Evolutionary conservation across 2,113 vertebrate genomes (phyloP).

Genomic region (Martes martes): DNA sequence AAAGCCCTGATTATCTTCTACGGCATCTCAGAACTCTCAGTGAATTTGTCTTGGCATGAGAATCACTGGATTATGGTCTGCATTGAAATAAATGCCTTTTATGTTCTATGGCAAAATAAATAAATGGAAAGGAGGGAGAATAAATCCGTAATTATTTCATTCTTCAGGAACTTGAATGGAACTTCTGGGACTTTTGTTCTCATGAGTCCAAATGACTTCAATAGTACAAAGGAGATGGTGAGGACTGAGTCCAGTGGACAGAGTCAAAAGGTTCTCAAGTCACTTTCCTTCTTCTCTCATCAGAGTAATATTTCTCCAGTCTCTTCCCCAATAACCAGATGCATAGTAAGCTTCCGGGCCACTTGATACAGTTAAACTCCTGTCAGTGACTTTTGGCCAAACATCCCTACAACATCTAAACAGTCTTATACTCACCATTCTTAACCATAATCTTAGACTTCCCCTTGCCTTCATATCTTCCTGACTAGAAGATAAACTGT

Average conservation of each 20-base stretch:
- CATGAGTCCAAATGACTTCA: background rate
- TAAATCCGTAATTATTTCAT: background rate
- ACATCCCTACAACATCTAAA: background rate
- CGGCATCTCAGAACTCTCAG: background rate
- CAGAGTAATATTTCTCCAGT: background rate
- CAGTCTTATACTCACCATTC: background rate
- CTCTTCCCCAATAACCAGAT: fast-evolving
- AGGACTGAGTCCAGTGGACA: background rate
- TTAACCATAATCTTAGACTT: background rate
- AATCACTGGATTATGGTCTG: background rate
- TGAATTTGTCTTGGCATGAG: background rate
- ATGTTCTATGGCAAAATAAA: background rate
- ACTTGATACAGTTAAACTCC: background rate
- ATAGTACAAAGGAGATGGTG: background rate
- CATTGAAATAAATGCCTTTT: background rate
- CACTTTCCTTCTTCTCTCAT: background rate
- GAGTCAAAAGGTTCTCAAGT: background rate
- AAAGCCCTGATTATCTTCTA: background rate
- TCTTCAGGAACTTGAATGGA: background rate
- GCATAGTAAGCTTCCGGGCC: fast-evolving
- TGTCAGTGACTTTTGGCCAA: fast-evolving
- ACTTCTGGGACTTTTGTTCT: background rate
- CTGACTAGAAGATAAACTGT: background rate
- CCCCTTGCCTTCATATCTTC: background rate
- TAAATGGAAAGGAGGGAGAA: background rate